These are phyloP conservation scores for Cottoperca gobio DNA, from an alignment of 2,797 vertebrate species.

Conservation along the genomic window DNA sequence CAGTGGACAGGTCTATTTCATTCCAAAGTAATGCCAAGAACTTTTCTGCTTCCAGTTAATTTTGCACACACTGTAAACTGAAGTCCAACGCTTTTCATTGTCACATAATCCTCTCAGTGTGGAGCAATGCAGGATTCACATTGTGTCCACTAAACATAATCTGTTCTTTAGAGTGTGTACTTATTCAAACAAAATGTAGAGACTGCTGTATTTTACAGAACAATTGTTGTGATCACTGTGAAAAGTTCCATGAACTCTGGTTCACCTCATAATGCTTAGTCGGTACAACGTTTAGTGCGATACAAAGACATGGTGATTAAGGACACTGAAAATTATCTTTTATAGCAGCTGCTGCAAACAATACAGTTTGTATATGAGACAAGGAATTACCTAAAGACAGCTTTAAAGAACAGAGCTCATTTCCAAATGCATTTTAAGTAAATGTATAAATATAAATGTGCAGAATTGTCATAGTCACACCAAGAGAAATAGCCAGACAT, in stretches of 20 bases:
- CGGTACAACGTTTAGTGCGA: not conserved
- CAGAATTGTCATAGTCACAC: not conserved
- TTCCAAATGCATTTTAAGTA: not conserved
- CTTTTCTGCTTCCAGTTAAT: conserved; percentile 5
- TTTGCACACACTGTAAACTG: not conserved
- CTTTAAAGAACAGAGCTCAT: not conserved
- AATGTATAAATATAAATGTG: not conserved
- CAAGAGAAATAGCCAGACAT: not conserved
- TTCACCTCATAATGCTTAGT: conserved; percentile 33
- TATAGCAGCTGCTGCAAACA: conserved; percentile 19
- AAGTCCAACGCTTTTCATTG: conserved; percentile 2
- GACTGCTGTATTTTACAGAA: not conserved
- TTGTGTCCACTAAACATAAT: conserved; percentile 31
- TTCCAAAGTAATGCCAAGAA: conserved; percentile 3
- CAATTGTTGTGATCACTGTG: conserved; percentile 7
- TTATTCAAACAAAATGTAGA: not conserved
- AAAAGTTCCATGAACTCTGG: conserved; percentile 26
- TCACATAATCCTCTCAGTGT: conserved; percentile 26
- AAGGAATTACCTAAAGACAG: not conserved
- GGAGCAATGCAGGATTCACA: conserved; percentile 34
- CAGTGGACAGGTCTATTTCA: not conserved
- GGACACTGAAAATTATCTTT: not conserved
- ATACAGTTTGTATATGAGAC: not conserved
- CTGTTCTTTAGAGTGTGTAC: conserved; percentile 6
- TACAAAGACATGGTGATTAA: not conserved